Evolutionary conservation across 2,113 vertebrate genomes (phyloP).

Genomic region (Genyomyrus donnyi): DNA sequence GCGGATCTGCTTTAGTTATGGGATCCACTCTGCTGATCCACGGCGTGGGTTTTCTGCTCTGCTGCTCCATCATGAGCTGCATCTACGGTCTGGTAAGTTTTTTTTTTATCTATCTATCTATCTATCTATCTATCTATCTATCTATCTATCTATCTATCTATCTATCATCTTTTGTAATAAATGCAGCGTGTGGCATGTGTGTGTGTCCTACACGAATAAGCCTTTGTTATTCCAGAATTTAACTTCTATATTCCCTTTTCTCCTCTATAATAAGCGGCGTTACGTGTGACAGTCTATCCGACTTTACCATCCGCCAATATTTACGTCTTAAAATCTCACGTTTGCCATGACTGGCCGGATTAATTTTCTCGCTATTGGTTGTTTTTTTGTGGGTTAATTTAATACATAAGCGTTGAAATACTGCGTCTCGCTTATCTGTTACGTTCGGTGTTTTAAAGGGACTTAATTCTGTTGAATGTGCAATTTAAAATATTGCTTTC

Average conservation of each 20-base stretch:
- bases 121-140: neutral
- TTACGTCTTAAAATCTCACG: neutral
- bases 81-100: slow-evolving; percentile 79
- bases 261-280: neutral
- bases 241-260: neutral
- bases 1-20: slow-evolving; percentile 68
- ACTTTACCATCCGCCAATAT: neutral
- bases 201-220: neutral
- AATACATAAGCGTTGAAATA: neutral
- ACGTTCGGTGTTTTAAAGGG: neutral
- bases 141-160: neutral
- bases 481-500: neutral
- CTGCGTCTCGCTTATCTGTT: neutral
- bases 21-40: slow-evolving; percentile 70
- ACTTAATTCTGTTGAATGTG: neutral
- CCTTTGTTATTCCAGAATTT: neutral
- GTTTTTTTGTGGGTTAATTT: neutral
- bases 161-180: neutral
- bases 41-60: slow-evolving; percentile 75
- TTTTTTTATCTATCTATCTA: neutral
- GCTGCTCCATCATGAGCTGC: slow-evolving; percentile 61
- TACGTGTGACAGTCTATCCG: neutral
- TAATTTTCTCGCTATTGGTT: neutral
- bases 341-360: neutral
- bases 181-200: neutral